Evolutionary conservation across 2,113 vertebrate species (phyloP).

Genomic region (Orcinus orca): DNA sequence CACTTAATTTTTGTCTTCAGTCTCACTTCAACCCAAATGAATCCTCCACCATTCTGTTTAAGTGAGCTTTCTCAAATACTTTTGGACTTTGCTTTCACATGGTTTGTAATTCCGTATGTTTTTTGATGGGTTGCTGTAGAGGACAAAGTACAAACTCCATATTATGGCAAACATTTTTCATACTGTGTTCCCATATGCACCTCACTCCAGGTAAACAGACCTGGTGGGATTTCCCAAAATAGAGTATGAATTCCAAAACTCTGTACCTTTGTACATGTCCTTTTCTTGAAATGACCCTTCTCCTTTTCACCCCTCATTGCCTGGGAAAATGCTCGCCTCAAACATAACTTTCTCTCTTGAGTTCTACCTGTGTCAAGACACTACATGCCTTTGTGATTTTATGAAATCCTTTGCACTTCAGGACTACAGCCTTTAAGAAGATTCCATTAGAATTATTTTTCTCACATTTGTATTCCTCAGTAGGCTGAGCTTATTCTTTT

Average conservation of each 20-base stretch:
- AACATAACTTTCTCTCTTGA: not conserved
- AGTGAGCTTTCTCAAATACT: not conserved
- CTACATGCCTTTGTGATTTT: not conserved
- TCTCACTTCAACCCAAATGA: not conserved
- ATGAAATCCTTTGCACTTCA: not conserved
- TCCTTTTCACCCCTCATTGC: not conserved
- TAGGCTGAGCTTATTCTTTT: not conserved
- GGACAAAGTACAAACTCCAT: not conserved
- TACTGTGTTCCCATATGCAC: slow-evolving; percentile 12
- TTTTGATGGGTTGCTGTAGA: not conserved
- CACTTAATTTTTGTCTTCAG: not conserved
- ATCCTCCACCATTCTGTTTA: not conserved
- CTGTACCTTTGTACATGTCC: not conserved
- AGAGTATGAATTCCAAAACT: not conserved
- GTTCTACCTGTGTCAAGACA: not conserved
- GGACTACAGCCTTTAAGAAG: not conserved
- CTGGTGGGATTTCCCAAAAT: slow-evolving; percentile 35
- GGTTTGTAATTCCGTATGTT: not conserved
- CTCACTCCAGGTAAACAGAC: not conserved
- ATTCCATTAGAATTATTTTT: not conserved
- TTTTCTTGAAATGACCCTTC: not conserved
- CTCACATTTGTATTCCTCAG: not conserved
- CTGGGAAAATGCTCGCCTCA: not conserved
- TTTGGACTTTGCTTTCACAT: not conserved
- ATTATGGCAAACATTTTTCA: not conserved